Base-by-base conservation (phyloP, 2,113 vertebrate species). In the Gallinago paraguaiae region DNA sequence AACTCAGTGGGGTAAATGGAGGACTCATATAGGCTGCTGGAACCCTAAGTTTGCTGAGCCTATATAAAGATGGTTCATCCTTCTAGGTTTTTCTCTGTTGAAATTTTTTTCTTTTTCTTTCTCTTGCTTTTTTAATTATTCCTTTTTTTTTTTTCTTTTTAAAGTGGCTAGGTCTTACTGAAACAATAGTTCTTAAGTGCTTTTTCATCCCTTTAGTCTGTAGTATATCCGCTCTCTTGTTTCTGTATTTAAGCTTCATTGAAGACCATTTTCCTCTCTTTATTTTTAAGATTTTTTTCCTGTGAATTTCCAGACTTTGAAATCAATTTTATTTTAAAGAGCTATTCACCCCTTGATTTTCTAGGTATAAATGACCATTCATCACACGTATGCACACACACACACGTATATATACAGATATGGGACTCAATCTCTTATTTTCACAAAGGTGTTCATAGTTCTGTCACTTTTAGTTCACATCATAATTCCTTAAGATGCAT, bases 321-420 rank as follows among this genome's bases (percentile, higher is more conserved):
- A 93, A 90, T 76, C 39, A 69, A 4, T 61, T 8, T 69, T 83
- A 35, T 77, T 93, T 82, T 76, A 76, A 90, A 69, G 54, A 92
- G 27, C 20, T 96, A 9, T 76, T 88, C 33, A 82, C 20, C 57
- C 31, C 17, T 82, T 39, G n/a, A 70, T 90, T 82, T 85, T 75
- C 30, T 28, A 60, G 43, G 17, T 82, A 19, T 50, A 80, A 19
- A 13, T 28, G 51, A 53, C 35, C 7, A 13, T 60, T 13, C 45
- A 18, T 77, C 9, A 1, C 17, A 15, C n/a, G 10, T 31, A 6
- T 33, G 14, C 5, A 23, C 1, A 22, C 5, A 22, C 5, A 35
- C 27, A 45, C 17, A 33, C 11, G 39, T 3, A 27, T 9, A 18
- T 11, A 53, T 1, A 67, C 2, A 64, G n/a, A 45, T n/a, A n/a